phyloP scores from a whole-genome alignment of 2,797 vertebrate genomes.

The Poecilia gillii region DNA sequence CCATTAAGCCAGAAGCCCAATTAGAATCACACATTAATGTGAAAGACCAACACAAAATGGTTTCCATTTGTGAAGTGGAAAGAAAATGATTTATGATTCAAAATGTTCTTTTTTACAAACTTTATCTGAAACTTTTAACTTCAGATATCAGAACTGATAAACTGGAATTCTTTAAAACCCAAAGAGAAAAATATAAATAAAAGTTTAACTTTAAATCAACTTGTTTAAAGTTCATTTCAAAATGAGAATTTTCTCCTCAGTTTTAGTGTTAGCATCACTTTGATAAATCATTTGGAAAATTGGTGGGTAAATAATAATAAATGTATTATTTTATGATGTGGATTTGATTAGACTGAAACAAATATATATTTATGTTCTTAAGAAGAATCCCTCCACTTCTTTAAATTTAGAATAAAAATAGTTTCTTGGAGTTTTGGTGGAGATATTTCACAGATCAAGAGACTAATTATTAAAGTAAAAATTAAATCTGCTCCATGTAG shows the following conservation, averaged over 20 bases:
- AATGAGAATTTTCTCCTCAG: neutral
- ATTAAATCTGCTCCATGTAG: neutral
- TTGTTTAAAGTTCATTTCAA: neutral
- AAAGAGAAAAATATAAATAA: neutral
- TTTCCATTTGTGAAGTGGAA: too few species aligned
- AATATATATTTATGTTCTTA: neutral
- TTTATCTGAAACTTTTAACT: neutral
- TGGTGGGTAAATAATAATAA: neutral
- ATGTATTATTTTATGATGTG: neutral
- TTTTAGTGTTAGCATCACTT: neutral
- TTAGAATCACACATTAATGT: too few species aligned
- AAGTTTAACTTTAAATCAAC: neutral
- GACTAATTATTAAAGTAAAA: neutral
- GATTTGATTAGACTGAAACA: neutral
- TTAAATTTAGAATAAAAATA: neutral
- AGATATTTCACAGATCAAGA: neutral
- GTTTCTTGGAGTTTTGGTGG: neutral
- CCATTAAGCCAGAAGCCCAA: too few species aligned
- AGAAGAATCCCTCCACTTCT: neutral
- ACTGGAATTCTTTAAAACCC: neutral
- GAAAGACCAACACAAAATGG: too few species aligned
- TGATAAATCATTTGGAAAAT: neutral
- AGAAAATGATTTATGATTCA: too few species aligned
- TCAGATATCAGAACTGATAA: neutral
- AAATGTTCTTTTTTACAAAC: too few species aligned